A percentile compares a stretch with the other conserved stretches of the same genome.
These are phyloP conservation scores for Lagopus leucura DNA, from an alignment of 2,113 vertebrate species.

Conservation along the genomic window DNA sequence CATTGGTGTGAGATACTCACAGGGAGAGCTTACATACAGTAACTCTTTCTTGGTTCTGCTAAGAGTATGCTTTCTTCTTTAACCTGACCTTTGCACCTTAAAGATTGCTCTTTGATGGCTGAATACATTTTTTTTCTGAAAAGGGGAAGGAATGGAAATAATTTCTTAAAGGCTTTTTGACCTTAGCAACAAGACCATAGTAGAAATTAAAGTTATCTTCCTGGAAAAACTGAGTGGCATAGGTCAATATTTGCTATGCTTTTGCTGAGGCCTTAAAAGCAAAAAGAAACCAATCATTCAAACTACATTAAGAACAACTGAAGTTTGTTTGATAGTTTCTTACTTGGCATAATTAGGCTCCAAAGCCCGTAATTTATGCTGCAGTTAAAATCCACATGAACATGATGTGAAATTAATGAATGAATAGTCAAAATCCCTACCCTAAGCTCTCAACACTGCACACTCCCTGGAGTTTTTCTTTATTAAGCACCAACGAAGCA, in stretches of 20 bases:
- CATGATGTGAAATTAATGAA: constrained; percentile 1
- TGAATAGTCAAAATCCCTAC: neutral
- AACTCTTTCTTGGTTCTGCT: neutral
- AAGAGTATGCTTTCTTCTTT: neutral
- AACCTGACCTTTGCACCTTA: neutral
- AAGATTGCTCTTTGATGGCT: neutral
- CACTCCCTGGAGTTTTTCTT: neutral
- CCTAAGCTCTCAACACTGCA: neutral
- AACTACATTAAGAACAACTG: neutral
- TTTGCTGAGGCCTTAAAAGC: neutral
- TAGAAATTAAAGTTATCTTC: neutral
- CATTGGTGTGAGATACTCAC: neutral
- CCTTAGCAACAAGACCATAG: neutral
- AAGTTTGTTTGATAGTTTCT: neutral
- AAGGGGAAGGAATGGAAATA: neutral
- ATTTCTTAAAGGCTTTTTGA: neutral
- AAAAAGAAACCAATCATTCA: neutral
- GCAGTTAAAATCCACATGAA: neutral
- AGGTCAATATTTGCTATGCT: neutral
- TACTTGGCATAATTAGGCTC: neutral
- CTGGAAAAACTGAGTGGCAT: neutral
- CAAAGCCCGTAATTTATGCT: neutral
- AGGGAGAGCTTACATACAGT: neutral
- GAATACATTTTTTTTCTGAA: neutral
- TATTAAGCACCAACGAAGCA: neutral